Evolutionary conservation across 1,140 invertebrate species (phyloP), one percentile per base, ranked within the genome.

Genomic region (Ceratina calcarata): DNA sequence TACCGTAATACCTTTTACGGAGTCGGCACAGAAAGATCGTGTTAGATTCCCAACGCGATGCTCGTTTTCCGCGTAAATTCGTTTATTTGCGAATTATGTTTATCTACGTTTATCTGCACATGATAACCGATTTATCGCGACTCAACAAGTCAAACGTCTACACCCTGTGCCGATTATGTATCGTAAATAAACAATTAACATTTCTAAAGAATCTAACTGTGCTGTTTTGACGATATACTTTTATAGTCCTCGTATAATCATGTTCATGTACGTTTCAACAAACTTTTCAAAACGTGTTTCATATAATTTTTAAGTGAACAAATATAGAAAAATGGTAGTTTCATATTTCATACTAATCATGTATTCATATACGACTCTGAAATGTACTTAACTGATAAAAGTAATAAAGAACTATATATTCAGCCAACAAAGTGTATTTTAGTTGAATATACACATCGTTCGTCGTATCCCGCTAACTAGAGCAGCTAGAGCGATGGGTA

Each of bases 61-160:
- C 4, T 32, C 27, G 27, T 32, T 32, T 32, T 32, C 4, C 27
- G 58, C 67, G 45, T 61, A n/a, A 53, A 62, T 20, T 78, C 27
- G 27, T 32, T 32, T 32, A 32, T 32, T 32, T 32, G 27, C 27
- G 27, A 2, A 4, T 32, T 32, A 32, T 51, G 3, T 7, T 71
- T 78, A 78, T 78, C 67, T 22, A 3, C 58, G 15, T 70, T 70
- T 70, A 70, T 15, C 32, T 55, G 24, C 15, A 13, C 27, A 15
- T 27, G 66, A 77, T 77, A 77, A 77, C 24, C 32, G 58, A 71
- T 78, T 78, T 78, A 78, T 78, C 58, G 58, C 8, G 37, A 61
- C 57, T 70, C 24, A 51, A 24, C 58, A 10, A 16, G 53, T 64
- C 49, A 45, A 53, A 71, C 55, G 57, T 55, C 58, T 71, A 62